Evolutionary conservation across 2,113 vertebrate genomes (phyloP), one percentile per base, ranked within the genome.

Genomic region (Camelus bactrianus): DNA sequence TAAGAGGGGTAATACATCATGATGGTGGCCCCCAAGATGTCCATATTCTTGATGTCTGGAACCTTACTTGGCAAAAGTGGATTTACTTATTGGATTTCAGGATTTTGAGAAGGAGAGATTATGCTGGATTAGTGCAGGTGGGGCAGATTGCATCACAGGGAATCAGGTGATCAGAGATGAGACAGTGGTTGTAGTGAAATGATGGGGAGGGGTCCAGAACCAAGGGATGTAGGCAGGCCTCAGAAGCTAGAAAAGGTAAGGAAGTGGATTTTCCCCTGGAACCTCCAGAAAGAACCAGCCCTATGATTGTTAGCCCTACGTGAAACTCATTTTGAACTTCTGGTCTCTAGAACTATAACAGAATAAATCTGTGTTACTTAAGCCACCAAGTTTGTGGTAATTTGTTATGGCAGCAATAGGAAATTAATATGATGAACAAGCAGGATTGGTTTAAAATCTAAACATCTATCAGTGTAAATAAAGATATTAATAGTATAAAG

Each of bases 281-380:
- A 42, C 26, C 38, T 35, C 16, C 69, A 82, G n/a, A 42, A 69
- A 46, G 52, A 95, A 35, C 42, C 26, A 52, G n/a, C 28, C 8
- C 4, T 32, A 42, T 50, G 32, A 48, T 60, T 50, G 30, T 90
- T 50, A 88, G 75, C 24, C 52, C 32, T 58, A 2, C 26, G 30
- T 7, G 30, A n/a, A 52, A 28, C 42, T 28, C 16, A n/a, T 52
- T 70, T 91, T 70, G 26, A 28, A 72, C 13, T 65, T 90, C 8
- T 9, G 6, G 52, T 70, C 64, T 70, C 38, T 52, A 80, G 35
- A 81, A 46, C 50, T 58, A 1, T 50, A 62, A 89, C 38, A 75
- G n/a, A 76, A 77, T 69, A 93, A 76, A 67, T 67, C 81, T 54
- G 28, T 95, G n/a, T 92, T 79, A n/a, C 56, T 50, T 60, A 93